Evolutionary conservation across 2,888 invertebrate species (phyloP), one percentile per base, ranked within the genome.

Genomic region (Cancer borealis): DNA sequence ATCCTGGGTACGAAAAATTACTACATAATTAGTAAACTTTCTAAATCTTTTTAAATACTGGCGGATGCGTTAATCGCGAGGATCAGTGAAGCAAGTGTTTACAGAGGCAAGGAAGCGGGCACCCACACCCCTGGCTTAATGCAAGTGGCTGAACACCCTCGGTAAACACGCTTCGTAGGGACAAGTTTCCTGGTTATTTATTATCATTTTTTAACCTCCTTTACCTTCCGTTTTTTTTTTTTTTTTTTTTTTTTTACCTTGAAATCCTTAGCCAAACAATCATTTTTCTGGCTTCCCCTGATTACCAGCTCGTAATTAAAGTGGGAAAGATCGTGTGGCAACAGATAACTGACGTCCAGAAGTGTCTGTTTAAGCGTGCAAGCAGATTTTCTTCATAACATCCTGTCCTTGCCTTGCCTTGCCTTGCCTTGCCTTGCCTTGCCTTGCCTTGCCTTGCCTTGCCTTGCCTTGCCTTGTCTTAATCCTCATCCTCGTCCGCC

Each of bases 1-100:
- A 91, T 91, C 39, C 39, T n/a, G 66, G 54, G 92, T 92, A 92
- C 92, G 92, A 92, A 92, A 92, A 92, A 92, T 88, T 17, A 60
- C 39, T 45, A 17, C 91, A n/a, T 92, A 92, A 92, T 92, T 88
- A 88, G 88, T 88, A 92, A 88, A 92, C 88, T 79, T 88, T 88
- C 84, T 21, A 49, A 30, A 79, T 92, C 92, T 92, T 92, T 92
- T 92, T 45, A 92, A 88, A 88, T 88, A 60, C 88, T 87, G 88
- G 26, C 14, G 47, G 91, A 79, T 91, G 79, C 91, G n/a, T 79
- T 73, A 79, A 30, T 45, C 91, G 73, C 46, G 26, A 30, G 30
- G 39, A 73, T 46, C 73, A 91, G 46, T 79, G 66, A 66, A 39
- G 46, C 46, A 30, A 73, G 73, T 91, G 73, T 91, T 91, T 73